Percentiles rank a stretch among this genome's conserved stretches.
Evolutionary conservation across 2,113 vertebrate species (phyloP).

Genomic region (Mionectes macconnelli): DNA sequence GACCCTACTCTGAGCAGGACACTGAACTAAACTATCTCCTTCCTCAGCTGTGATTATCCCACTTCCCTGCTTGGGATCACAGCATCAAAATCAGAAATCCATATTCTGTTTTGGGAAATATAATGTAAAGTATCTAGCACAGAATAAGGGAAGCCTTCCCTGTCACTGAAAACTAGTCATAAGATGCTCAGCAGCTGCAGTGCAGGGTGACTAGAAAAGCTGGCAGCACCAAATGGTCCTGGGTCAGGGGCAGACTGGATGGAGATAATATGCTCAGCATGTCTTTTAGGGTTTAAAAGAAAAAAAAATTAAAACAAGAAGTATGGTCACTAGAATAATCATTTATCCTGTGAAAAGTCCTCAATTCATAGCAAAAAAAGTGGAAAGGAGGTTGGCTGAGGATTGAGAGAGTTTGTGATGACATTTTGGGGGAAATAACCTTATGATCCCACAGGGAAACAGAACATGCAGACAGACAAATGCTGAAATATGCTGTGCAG

Average conservation of each 20-base stretch:
- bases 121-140: neutral
- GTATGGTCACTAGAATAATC: neutral
- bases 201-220: neutral
- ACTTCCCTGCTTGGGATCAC: neutral
- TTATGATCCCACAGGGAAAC: neutral
- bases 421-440: neutral
- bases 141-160: neutral
- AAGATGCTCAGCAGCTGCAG: neutral
- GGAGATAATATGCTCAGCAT: neutral
- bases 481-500: neutral
- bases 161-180: neutral
- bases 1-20: neutral
- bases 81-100: neutral
- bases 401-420: neutral
- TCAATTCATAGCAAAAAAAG: neutral
- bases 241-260: neutral
- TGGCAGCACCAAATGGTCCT: neutral
- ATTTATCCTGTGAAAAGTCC: neutral
- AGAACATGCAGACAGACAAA: neutral
- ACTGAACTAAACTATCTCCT: neutral
- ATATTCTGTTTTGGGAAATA: neutral
- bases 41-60: neutral
- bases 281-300: neutral
- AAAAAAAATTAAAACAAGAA: neutral
- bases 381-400: neutral